phyloP scores from a whole-genome alignment of 2,797 vertebrate genomes.

The Oreochromis mossambicus region DNA sequence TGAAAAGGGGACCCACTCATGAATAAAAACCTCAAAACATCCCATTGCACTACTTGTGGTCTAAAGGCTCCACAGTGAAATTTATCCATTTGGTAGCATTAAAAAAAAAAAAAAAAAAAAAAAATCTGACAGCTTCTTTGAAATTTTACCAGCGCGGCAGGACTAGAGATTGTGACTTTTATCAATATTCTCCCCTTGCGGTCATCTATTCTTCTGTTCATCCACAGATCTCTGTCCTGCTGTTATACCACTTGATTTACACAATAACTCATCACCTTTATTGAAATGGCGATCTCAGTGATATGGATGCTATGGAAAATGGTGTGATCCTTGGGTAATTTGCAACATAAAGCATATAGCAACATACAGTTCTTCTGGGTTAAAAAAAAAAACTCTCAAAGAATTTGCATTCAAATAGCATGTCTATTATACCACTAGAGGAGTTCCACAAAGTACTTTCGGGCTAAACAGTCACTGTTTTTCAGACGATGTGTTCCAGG shows the following conservation, averaged over 20 bases:
- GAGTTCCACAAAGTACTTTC: not conserved
- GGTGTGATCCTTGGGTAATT: not conserved
- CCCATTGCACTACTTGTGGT: not conserved
- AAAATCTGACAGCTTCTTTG: not conserved
- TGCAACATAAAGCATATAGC: not conserved
- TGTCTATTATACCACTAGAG: not conserved
- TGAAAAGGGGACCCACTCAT: not conserved
- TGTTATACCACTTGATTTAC: not conserved
- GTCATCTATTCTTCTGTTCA: not conserved
- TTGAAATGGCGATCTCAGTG: not conserved
- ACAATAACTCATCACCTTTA: not conserved
- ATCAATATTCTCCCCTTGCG: not conserved
- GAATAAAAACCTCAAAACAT: not conserved
- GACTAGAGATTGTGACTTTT: not conserved
- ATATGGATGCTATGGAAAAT: not conserved
- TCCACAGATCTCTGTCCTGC: not conserved
- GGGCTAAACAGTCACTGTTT: not conserved
- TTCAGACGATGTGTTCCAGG: not conserved
- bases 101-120: no score
- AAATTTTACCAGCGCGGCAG: not conserved
- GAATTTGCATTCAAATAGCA: not conserved
- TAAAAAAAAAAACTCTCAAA: not conserved
- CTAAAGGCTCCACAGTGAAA: not conserved
- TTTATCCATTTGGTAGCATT: not conserved
- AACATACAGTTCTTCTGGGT: not conserved